Conservation (phyloP, 2,888 invertebrate species). For the Chymomyza fuscimana region DNA sequence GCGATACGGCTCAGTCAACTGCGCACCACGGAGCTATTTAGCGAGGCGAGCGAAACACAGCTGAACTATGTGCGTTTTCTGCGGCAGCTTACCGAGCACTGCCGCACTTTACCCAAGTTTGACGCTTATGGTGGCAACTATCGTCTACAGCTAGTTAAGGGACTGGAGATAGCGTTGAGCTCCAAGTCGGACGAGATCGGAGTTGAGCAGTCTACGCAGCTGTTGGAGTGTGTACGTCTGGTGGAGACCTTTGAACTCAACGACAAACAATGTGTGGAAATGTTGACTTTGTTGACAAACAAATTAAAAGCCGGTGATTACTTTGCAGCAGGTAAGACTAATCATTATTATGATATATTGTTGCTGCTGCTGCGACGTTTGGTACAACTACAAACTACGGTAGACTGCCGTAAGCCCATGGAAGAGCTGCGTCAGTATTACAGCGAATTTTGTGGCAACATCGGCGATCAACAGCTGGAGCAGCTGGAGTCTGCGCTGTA, state of each 20-base stretch:
- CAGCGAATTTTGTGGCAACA: slow-evolving; percentile 77
- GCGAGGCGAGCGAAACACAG: slow-evolving; percentile 49
- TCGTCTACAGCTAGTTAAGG: slow-evolving; percentile 73
- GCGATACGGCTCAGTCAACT: slow-evolving; percentile 68
- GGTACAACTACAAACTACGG: slow-evolving; percentile 71
- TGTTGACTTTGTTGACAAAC: slow-evolving; percentile 74
- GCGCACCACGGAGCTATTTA: slow-evolving; percentile 64
- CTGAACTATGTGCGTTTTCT: slow-evolving; percentile 70
- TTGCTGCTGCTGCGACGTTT: slow-evolving; percentile 81
- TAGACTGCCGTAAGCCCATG: slow-evolving; percentile 75
- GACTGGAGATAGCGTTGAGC: slow-evolving; percentile 60
- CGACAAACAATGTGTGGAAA: slow-evolving; percentile 66
- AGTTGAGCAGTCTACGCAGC: slow-evolving; percentile 37
- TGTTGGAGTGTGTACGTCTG: slow-evolving; percentile 64
- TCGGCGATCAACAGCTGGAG: slow-evolving; percentile 80
- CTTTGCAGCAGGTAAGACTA: slow-evolving; percentile 69
- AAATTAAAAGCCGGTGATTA: slow-evolving; percentile 77
- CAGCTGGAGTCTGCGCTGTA: slow-evolving; percentile 82
- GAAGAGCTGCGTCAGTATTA: slow-evolving; percentile 80
- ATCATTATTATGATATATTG: slow-evolving; percentile 81
- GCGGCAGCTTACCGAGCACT: slow-evolving; percentile 62
- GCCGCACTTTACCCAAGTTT: slow-evolving; percentile 60
- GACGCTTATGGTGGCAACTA: slow-evolving; percentile 65
- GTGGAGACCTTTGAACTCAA: slow-evolving; percentile 71
- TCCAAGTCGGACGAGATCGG: slow-evolving; percentile 8